Base-by-base conservation (phyloP, 2,888 invertebrate species). In the Philopedon plagiatum region DNA sequence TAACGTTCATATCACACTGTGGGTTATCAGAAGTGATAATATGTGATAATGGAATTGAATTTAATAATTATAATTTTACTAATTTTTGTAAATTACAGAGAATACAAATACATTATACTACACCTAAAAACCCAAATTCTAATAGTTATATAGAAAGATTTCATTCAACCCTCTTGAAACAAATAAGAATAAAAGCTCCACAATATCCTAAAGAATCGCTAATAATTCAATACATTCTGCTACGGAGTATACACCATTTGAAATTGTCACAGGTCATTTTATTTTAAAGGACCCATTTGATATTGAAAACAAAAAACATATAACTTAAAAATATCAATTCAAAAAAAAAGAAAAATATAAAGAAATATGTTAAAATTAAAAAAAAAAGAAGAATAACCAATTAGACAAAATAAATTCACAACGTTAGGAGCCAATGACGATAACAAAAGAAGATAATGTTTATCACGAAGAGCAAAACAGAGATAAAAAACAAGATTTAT, bases 1-100 rank as follows among this genome's bases (percentile, higher is more conserved):
- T 58, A 19, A 41, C 21, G 1, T 37, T 58, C 13, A 58, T 58
- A 15, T 58, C 58, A 9, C 32, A 58, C 34, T 58, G 18, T 37
- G 58, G 58, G 2, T 19, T 58, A 13, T 39, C 58, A 39, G 13
- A 37, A 23, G 7, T 58, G n/a, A 58, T 19, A 11, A 34, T 58
- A 21, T 58, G 39, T 32, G 58, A 58, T 32, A 58, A 58, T 32
- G 34, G 57, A 34, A 21, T 57, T 15, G 57, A 57, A 13, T 57
- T 57, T 37, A 57, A 57, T 58, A 58, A 29, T 29, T 5, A 29
- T 7, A 29, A 29, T 29, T 29, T 29, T n/a, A n/a, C n/a, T n/a
- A n/a, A n/a, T n/a, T n/a, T n/a, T n/a, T n/a, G n/a, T n/a, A n/a
- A n/a, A n/a, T 29, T 5, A 3, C 7, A 7, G 7, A 29, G 7